A percentile compares a stretch with the other conserved stretches of the same genome.
Conservation (phyloP, 2,113 vertebrate genomes). For the Myodes glareolus region DNA sequence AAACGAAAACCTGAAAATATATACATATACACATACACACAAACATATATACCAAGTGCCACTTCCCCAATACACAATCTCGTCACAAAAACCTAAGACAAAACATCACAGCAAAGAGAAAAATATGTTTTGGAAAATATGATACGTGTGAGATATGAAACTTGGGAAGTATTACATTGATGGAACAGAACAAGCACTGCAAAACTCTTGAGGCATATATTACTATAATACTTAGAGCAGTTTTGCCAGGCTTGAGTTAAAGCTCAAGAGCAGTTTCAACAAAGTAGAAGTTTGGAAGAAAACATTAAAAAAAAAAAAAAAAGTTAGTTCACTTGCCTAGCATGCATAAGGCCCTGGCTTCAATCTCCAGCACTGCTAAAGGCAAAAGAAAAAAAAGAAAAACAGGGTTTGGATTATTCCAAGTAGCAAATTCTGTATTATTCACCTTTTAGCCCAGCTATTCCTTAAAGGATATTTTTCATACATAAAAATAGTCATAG, state of each 20-base stretch:
- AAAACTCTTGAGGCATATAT: background rate
- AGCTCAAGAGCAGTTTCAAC: background rate
- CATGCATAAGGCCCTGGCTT: background rate
- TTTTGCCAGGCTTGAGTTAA: slow-evolving; percentile 30
- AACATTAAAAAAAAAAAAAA: background rate
- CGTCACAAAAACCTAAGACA: background rate
- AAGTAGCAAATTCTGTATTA: slow-evolving; percentile 15
- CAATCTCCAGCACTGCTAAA: background rate
- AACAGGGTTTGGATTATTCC: background rate
- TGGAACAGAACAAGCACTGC: background rate
- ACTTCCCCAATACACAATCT: background rate
- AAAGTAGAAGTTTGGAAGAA: background rate
- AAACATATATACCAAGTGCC: background rate
- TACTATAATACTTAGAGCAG: background rate
- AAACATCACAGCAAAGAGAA: slow-evolving; percentile 8
- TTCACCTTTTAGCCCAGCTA: background rate
- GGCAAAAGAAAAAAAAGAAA: background rate
- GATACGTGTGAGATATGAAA: background rate
- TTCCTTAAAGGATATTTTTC: background rate
- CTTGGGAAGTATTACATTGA: background rate
- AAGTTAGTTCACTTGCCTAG: background rate
- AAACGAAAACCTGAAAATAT: background rate
- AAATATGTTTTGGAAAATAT: background rate
- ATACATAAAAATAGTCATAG: background rate
- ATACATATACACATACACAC: background rate